Conservation (phyloP, 2,888 invertebrate species). For the Polyommatus iphigenia region DNA sequence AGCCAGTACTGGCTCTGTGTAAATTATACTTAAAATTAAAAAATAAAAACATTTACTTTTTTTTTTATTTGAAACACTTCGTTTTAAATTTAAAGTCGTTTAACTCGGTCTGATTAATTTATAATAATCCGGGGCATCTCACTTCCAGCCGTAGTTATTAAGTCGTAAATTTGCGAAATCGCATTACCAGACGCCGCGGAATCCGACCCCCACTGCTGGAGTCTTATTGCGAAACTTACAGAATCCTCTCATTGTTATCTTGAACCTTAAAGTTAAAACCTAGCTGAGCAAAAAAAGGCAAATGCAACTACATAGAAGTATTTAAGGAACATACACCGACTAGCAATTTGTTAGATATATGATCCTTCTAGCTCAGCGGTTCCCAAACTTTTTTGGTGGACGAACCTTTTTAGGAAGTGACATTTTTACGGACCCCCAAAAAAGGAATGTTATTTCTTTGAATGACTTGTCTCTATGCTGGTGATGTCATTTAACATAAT, state of each 20-base stretch:
- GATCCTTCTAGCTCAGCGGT: no score
- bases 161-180: conserved; percentile 52
- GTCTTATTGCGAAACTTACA: conserved; percentile 3
- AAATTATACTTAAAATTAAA: no score
- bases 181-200: conserved; percentile 46
- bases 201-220: conserved; percentile 40
- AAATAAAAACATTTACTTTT: neutral
- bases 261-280: neutral
- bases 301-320: no score
- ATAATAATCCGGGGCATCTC: conserved; percentile 32
- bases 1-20: no score
- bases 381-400: no score
- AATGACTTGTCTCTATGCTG: no score
- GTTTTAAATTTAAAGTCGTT: neutral
- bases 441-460: no score
- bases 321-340: no score
- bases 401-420: no score
- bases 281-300: neutral
- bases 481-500: no score
- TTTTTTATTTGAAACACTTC: neutral
- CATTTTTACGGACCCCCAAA: no score
- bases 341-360: no score
- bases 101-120: conserved; percentile 4
- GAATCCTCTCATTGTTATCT: neutral
- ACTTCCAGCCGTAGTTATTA: conserved; percentile 50